These are phyloP conservation scores for Myrmecophaga tridactyla DNA, from an alignment of 2,113 vertebrate species.

Conservation along the genomic window DNA sequence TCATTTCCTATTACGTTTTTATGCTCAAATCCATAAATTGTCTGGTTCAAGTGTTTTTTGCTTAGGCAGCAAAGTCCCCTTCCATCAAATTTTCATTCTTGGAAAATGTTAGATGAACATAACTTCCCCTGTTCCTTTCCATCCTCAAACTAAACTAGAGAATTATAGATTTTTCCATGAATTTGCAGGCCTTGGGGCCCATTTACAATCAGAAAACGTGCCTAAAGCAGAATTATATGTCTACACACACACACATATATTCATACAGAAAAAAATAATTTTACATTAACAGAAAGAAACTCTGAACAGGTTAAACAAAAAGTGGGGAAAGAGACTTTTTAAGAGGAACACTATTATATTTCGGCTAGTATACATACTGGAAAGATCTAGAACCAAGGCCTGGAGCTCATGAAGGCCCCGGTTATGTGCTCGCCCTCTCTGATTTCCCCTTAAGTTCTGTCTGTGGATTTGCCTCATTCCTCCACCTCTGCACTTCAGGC, in stretches of 20 bases:
- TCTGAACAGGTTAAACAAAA: not conserved
- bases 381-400: not conserved
- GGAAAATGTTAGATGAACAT: not conserved
- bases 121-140: not conserved
- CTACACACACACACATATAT: not conserved
- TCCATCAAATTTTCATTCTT: not conserved
- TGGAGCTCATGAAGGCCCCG: not conserved
- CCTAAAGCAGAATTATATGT: not conserved
- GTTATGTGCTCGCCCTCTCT: not conserved
- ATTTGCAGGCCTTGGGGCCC: not conserved
- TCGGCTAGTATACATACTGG: not conserved
- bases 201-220: not conserved
- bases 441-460: not conserved
- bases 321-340: not conserved
- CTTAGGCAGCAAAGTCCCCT: slow-evolving; percentile 1
- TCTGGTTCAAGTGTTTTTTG: not conserved
- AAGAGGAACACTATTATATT: not conserved
- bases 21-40: slow-evolving; percentile 10
- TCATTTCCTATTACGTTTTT: slow-evolving; percentile 13
- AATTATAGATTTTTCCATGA: not conserved
- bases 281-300: not conserved
- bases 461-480: not conserved
- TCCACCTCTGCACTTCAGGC: too few relatives aligned
- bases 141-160: not conserved
- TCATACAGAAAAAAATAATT: not conserved